Evolutionary conservation across 1,140 invertebrate genomes (phyloP).

Genomic region (Halictus rubicundus): DNA sequence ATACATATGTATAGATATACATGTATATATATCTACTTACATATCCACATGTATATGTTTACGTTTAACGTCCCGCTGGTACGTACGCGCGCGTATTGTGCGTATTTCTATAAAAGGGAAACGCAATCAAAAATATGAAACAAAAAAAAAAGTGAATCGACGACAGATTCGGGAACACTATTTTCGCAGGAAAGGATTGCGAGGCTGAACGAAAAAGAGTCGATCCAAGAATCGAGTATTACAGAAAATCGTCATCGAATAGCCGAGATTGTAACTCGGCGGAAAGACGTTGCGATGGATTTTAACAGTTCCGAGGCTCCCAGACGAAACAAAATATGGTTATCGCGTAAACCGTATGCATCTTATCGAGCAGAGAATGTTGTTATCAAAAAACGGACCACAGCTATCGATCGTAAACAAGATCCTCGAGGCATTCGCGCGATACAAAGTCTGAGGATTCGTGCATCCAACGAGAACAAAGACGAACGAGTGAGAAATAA

Average conservation of each 20-base stretch:
- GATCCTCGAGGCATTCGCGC: constrained; percentile 4
- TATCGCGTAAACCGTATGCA: background rate
- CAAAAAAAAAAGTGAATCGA: background rate
- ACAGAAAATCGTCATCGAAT: background rate
- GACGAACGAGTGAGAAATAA: background rate
- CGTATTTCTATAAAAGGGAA: too few relatives aligned
- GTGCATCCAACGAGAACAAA: background rate
- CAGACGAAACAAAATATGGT: background rate
- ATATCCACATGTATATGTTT: background rate
- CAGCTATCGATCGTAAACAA: background rate
- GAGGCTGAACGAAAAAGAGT: constrained; percentile 3
- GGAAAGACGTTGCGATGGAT: background rate
- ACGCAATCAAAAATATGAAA: too few relatives aligned
- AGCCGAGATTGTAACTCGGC: background rate
- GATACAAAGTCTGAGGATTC: background rate
- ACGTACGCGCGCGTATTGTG: too few relatives aligned
- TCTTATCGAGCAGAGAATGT: background rate
- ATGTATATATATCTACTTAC: too few relatives aligned
- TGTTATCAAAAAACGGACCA: background rate
- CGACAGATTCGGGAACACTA: constrained; percentile 18
- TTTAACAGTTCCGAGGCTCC: background rate
- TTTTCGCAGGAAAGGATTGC: constrained; percentile 29
- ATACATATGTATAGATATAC: too few relatives aligned
- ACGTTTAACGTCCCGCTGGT: background rate
- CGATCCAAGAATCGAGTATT: background rate